Base-by-base conservation (phyloP, 2,888 invertebrate genomes). In the Tiliacea aurago region DNA sequence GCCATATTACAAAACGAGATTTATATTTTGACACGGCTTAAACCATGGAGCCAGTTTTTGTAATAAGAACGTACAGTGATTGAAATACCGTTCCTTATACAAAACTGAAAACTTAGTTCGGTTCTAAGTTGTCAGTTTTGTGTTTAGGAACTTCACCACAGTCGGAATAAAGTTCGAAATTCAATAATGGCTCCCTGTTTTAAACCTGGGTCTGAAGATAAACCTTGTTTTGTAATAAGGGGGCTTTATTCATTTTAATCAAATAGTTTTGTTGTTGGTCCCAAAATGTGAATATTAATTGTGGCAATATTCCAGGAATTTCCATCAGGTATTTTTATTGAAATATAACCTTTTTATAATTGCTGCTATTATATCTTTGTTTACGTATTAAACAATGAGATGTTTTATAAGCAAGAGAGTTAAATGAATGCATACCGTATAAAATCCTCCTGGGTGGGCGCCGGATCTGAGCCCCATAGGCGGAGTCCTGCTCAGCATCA, bases 401-500 rank as follows among this genome's bases (percentile, higher is more conserved):
- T 73, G n/a, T 28, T 56, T 49, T 62, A 43, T 33, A 41, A 33
- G 15, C 18, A 13, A 37, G 23, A n/a, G 7, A 47, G 33, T 2
- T 53, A 28, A 43, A 56, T 47, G 37, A 45, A 56, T 53, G 49
- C 86, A 73, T 95, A 96, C 96, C 96, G 80, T 96, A 96, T 28
- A 96, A 91, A 84, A 96, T 94, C 89, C 96, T 93, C 77, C 96
- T 86, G 15, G 96, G 95, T 58, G 96, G 95, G 18, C 96, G 86
- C 75, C 95, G 85, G 77, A 90, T 87, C 89, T 95, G 95, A 43
- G 93, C 93, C 51, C 95, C 96, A 89, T 96, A 96, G 61, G 95
- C 95, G 53, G 96, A 91, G 90, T 97, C 97, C 76, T 96, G 97
- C 91, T 97, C 97, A 70, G 97, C 97, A 87, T 97, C 97, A 76